A percentile compares a stretch with the other conserved stretches of the same genome.
Conservation (phyloP, 2,797 vertebrate genomes). For the Acipenser ruthenus region DNA sequence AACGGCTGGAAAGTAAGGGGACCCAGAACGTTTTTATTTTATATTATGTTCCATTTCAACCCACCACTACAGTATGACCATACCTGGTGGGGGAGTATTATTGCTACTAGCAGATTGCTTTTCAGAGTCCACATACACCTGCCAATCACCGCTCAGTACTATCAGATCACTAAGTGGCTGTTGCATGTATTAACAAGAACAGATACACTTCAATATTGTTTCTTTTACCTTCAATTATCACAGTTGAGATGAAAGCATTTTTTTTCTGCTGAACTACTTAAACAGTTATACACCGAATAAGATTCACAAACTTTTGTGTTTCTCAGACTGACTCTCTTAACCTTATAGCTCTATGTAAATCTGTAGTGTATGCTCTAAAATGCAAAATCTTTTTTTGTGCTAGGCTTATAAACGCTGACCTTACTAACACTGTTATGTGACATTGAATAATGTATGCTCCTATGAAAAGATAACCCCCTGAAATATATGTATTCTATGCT, state of each 20-base stretch:
- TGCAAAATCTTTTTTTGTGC: conserved; percentile 65
- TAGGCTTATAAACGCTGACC: conserved; percentile 79
- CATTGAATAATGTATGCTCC: conserved; percentile 92
- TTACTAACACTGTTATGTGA: conserved; percentile 88
- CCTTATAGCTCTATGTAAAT: conserved; percentile 82
- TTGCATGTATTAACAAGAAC: conserved; percentile 87
- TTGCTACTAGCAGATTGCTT: conserved; percentile 47
- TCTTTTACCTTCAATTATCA: conserved; percentile 58
- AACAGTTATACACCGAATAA: conserved; percentile 52
- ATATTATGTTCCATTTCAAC: background rate
- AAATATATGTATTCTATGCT: conserved; percentile 94
- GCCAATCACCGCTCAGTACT: conserved; percentile 82
- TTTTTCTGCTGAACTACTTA: conserved; percentile 54
- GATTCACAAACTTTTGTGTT: conserved; percentile 51
- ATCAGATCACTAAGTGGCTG: conserved; percentile 86
- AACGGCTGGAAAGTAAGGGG: no score
- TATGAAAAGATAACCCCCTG: conserved; percentile 69
- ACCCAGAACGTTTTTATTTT: no score
- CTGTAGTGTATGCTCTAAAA: conserved; percentile 72
- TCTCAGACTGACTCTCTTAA: conserved; percentile 65
- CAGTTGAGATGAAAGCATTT: conserved; percentile 62
- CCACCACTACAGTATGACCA: conserved; percentile 12
- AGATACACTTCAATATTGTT: conserved; percentile 64
- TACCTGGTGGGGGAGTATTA: conserved; percentile 17
- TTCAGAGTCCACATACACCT: conserved; percentile 38